Conservation (phyloP, 2,888 invertebrate genomes). For the Orthosia gracilis region DNA sequence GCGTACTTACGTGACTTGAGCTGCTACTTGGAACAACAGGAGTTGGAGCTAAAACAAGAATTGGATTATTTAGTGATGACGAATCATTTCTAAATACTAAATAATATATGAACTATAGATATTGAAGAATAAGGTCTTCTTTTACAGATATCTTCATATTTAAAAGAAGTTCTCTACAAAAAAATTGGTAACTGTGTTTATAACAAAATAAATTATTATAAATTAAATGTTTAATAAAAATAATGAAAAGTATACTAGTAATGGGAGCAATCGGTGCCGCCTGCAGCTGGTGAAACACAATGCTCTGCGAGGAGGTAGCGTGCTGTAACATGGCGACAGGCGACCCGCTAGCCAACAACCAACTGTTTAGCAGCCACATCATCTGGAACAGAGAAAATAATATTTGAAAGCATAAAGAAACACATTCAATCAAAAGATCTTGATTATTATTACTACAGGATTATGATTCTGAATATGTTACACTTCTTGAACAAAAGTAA, state of each 20-base stretch:
- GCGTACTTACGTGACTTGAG: conserved; percentile 49
- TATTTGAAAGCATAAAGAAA: neutral
- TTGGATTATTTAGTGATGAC: too few species aligned
- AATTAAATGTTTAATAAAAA: too few species aligned
- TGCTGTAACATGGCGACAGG: conserved; percentile 85
- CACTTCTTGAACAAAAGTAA: neutral
- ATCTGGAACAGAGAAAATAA: conserved; percentile 64
- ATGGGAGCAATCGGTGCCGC: conserved; percentile 66
- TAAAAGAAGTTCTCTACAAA: too few species aligned
- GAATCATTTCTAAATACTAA: too few species aligned
- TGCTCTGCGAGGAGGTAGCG: conserved; percentile 85
- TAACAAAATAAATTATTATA: too few species aligned
- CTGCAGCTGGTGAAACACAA: conserved; percentile 78
- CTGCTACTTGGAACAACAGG: conserved; percentile 44
- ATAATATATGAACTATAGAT: too few species aligned
- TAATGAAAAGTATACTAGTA: conserved; percentile 58
- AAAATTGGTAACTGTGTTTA: too few species aligned
- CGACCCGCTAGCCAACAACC: conserved; percentile 74
- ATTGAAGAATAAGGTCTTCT: too few species aligned
- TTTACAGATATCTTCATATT: too few species aligned
- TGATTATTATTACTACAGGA: neutral
- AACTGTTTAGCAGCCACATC: conserved; percentile 73
- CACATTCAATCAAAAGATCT: neutral
- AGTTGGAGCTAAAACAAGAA: conserved; percentile 43
- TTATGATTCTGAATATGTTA: neutral